phyloP scores from a whole-genome alignment of 2,113 vertebrate species.

The Falcunculus frontatus region DNA sequence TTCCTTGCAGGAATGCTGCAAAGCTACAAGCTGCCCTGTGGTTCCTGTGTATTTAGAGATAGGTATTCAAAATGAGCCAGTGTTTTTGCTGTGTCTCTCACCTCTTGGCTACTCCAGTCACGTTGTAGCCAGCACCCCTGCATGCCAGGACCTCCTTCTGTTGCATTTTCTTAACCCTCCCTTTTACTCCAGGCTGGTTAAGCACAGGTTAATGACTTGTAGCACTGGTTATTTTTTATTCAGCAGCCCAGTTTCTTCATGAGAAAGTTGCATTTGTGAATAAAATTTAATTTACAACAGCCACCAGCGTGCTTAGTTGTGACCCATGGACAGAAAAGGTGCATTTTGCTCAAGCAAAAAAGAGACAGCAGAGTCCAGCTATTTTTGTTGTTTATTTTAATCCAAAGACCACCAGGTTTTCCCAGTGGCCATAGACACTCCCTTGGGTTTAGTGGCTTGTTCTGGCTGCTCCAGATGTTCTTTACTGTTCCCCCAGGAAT shows the following conservation, averaged over 20 bases:
- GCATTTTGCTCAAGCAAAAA: background rate
- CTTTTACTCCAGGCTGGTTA: background rate
- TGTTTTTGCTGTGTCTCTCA: background rate
- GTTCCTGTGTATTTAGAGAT: background rate
- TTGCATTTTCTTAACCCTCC: background rate
- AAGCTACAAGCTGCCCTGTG: slow-evolving; percentile 1
- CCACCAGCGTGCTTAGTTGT: background rate
- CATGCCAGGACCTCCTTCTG: background rate
- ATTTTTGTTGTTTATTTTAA: background rate
- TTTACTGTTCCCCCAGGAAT: background rate
- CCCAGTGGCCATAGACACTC: background rate
- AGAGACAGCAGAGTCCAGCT: background rate
- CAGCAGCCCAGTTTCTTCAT: background rate
- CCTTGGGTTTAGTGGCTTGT: background rate
- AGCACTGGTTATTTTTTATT: background rate
- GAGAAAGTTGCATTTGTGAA: background rate
- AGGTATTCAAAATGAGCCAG: background rate
- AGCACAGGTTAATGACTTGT: background rate
- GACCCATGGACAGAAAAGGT: background rate
- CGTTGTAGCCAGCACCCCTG: background rate
- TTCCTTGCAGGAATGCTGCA: background rate
- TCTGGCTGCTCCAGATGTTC: background rate
- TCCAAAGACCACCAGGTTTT: background rate
- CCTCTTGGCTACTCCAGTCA: background rate
- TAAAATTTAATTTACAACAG: background rate